Percentiles rank a stretch among this genome's conserved stretches.
phyloP scores from a whole-genome alignment of 2,113 vertebrate genomes.

The Albula goreensis region DNA sequence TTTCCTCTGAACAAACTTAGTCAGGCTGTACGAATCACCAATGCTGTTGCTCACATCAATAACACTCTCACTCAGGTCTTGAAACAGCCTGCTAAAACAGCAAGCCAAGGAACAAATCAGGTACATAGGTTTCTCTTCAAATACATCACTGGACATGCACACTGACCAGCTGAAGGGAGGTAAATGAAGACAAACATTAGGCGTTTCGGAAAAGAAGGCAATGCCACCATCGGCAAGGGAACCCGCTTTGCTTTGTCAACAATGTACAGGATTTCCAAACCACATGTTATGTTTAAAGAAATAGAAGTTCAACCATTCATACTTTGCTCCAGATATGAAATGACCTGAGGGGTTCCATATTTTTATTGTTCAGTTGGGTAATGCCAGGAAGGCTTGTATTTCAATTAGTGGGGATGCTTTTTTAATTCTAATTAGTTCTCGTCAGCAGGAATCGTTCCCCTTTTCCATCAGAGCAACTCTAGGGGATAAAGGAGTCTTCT shows the following conservation, averaged over 20 bases:
- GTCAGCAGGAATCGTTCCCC: constrained; percentile 30
- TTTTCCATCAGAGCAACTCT: constrained; percentile 23
- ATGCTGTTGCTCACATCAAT: too few species aligned
- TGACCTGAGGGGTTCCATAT: not conserved
- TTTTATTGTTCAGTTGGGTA: not conserved
- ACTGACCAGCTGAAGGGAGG: not conserved
- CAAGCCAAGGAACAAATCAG: too few species aligned
- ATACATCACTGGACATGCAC: not conserved
- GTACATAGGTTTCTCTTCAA: not conserved
- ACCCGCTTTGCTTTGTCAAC: not conserved
- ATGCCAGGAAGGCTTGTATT: constrained; percentile 27
- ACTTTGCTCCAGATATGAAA: not conserved
- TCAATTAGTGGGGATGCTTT: constrained; percentile 30
- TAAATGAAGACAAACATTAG: not conserved
- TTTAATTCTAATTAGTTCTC: constrained; percentile 41
- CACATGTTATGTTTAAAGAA: not conserved
- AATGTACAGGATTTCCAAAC: not conserved
- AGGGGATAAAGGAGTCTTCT: constrained; percentile 12
- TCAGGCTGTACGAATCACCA: too few species aligned
- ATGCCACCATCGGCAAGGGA: not conserved
- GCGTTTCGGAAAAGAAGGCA: not conserved
- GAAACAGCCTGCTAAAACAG: too few species aligned
- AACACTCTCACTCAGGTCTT: too few species aligned
- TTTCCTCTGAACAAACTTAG: too few species aligned
- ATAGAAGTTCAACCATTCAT: not conserved